phyloP scores from a whole-genome alignment of 2,888 invertebrate species.

The Drosophila algonquin region DNA sequence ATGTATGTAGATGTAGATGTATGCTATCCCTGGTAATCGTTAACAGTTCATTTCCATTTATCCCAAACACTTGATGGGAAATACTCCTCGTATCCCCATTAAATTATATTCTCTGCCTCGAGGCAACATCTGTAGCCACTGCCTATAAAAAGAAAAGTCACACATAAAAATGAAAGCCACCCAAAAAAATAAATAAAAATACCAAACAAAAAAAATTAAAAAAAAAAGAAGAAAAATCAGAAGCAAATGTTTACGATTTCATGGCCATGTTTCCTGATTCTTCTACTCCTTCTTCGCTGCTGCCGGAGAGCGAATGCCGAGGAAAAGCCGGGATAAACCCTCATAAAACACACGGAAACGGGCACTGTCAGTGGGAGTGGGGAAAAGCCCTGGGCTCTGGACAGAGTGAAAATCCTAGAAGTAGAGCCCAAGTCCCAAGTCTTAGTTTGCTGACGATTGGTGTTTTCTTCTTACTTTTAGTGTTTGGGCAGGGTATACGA shows the following conservation, averaged over 20 bases:
- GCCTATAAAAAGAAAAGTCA: constrained; percentile 41
- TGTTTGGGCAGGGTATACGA: neutral
- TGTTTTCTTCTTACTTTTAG: constrained; percentile 15
- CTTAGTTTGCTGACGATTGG: constrained; percentile 54
- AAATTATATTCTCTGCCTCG: neutral
- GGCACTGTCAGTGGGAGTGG: too few relatives aligned
- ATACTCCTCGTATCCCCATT: neutral
- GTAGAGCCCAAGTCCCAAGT: neutral
- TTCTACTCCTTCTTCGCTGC: constrained; percentile 20
- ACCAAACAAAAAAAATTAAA: neutral
- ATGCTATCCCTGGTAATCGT: neutral
- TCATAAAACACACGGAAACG: constrained; percentile 63
- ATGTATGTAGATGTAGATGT: too few relatives aligned
- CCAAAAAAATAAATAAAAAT: neutral
- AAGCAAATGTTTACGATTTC: constrained; percentile 67
- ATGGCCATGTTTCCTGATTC: constrained; percentile 40
- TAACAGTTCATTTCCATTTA: constrained; percentile 24
- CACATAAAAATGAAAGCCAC: constrained; percentile 26
- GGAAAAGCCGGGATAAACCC: constrained; percentile 57
- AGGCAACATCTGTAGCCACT: constrained; percentile 25
- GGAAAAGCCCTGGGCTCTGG: neutral
- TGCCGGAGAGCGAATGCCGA: constrained; percentile 14
- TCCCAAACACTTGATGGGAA: constrained; percentile 20
- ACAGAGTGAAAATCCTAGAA: constrained; percentile 9
- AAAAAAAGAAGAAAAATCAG: constrained; percentile 44